These are phyloP conservation scores for Calcarius ornatus DNA, from an alignment of 2,113 vertebrate genomes.

Conservation along the genomic window DNA sequence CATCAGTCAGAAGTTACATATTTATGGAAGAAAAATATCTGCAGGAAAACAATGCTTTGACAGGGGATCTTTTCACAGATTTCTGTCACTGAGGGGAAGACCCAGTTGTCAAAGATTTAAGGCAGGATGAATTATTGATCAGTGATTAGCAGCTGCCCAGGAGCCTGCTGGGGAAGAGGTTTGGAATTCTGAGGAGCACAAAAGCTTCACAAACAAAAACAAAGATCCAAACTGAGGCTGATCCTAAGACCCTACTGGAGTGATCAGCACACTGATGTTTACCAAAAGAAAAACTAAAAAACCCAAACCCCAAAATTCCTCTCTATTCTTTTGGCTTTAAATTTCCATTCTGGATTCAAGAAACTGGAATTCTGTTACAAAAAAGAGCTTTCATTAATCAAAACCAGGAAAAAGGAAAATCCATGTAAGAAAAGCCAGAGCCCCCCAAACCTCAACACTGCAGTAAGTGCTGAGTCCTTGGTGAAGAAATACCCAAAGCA, in stretches of 20 bases:
- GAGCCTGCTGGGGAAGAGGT: neutral
- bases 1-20: rapidly evolving
- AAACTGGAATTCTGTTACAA: neutral
- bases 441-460: neutral
- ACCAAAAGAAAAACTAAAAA: neutral
- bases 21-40: neutral
- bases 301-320: too few relatives aligned
- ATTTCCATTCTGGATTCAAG: neutral
- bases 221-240: neutral
- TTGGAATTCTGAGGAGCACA: neutral
- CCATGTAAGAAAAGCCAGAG: neutral
- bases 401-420: neutral
- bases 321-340: neutral
- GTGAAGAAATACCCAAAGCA: neutral
- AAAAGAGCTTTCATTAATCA: neutral
- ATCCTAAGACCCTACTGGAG: neutral
- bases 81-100: neutral
- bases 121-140: neutral
- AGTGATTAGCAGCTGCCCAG: neutral
- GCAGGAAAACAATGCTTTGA: neutral
- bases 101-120: neutral
- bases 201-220: neutral
- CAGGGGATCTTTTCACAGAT: neutral
- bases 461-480: neutral
- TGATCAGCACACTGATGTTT: neutral